Evolutionary conservation across 2,888 invertebrate genomes (phyloP).

Genomic region (Megamerina dolium): DNA sequence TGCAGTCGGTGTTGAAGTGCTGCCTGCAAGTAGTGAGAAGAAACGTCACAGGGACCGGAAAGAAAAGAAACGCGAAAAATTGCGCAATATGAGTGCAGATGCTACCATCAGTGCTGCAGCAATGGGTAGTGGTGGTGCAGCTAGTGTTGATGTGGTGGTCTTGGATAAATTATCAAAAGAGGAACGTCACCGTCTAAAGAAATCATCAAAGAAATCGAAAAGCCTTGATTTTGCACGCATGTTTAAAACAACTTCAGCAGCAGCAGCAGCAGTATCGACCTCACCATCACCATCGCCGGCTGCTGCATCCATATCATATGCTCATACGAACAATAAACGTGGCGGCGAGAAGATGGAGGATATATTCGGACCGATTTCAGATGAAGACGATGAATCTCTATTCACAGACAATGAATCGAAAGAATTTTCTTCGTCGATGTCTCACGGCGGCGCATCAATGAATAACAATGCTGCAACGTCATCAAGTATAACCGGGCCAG

Average conservation of each 20-base stretch:
- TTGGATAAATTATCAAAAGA: conserved; percentile 40
- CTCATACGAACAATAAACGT: conserved; percentile 51
- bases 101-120: neutral
- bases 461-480: conserved; percentile 17
- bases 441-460: conserved; percentile 12
- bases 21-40: conserved; percentile 28
- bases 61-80: conserved; percentile 46
- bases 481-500: conserved; percentile 34
- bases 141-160: conserved; percentile 33
- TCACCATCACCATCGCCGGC: neutral
- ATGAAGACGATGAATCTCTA: conserved; percentile 56
- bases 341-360: conserved; percentile 80
- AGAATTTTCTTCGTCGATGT: conserved; percentile 22
- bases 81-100: conserved; percentile 33
- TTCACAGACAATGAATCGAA: conserved; percentile 31
- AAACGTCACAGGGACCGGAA: conserved; percentile 48
- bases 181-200: conserved; percentile 50
- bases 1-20: conserved; percentile 13
- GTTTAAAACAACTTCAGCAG: conserved; percentile 19
- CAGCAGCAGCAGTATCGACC: conserved; percentile 1
- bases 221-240: conserved; percentile 34
- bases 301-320: conserved; percentile 14
- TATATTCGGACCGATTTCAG: conserved; percentile 80
- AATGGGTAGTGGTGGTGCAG: conserved; percentile 21
- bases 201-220: conserved; percentile 54